Evolutionary conservation across 2,888 invertebrate genomes (phyloP).

Genomic region (Ommatoiulus sabulosus): DNA sequence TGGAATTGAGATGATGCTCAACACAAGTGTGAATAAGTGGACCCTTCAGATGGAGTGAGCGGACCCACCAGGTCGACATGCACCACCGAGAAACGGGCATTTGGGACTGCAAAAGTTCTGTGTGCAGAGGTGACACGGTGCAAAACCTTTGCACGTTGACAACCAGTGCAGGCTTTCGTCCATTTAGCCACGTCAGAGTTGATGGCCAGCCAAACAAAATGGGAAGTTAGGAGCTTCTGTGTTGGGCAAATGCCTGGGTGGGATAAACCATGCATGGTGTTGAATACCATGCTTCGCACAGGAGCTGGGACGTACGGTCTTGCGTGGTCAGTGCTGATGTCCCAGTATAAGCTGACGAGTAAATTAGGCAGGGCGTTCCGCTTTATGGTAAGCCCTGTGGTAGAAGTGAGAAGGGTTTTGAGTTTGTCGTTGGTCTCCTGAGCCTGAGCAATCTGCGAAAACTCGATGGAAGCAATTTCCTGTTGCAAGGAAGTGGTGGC

Average conservation of each 20-base stretch:
- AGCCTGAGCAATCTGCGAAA: not conserved
- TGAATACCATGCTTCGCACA: not conserved
- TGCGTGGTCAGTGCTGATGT: not conserved
- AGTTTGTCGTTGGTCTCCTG: not conserved
- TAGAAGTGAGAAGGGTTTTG: not conserved
- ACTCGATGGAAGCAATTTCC: too few species aligned
- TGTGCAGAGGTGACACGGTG: too few species aligned
- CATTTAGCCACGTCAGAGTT: not conserved
- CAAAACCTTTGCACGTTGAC: too few species aligned
- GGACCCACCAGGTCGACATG: too few species aligned
- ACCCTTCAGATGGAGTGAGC: too few species aligned
- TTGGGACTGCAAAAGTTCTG: too few species aligned
- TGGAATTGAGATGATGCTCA: too few species aligned
- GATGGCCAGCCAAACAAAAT: conserved; percentile 55
- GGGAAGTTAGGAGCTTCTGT: not conserved
- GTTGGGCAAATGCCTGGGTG: not conserved
- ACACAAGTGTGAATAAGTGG: too few species aligned
- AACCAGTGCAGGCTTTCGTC: too few species aligned
- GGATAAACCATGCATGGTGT: not conserved
- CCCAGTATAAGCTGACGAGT: not conserved
- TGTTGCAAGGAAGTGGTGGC: conserved; percentile 62
- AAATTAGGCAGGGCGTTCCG: not conserved
- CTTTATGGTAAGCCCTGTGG: not conserved
- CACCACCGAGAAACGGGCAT: too few species aligned
- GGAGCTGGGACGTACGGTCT: not conserved